phyloP scores from a whole-genome alignment of 2,113 vertebrate genomes.

The Eleginops maclovinus region DNA sequence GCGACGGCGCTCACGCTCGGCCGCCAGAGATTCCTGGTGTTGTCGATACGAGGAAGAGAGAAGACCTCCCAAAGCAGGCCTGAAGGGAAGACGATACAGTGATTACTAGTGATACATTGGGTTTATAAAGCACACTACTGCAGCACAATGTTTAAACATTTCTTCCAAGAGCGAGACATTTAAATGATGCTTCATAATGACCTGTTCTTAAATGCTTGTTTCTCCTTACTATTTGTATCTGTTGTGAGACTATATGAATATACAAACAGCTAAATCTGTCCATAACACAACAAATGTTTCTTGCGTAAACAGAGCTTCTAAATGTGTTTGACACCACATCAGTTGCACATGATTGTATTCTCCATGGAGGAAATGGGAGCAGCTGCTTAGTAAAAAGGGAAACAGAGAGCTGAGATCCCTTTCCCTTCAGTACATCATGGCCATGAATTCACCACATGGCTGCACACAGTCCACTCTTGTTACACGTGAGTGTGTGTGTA shows the following conservation, averaged over 20 bases:
- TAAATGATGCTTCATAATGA: too few relatives aligned
- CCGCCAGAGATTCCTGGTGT: slow-evolving; percentile 95
- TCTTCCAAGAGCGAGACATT: neutral
- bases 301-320: neutral
- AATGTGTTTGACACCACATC: neutral
- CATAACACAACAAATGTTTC: neutral
- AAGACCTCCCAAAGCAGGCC: slow-evolving; percentile 89
- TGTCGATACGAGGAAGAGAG: slow-evolving; percentile 95
- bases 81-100: slow-evolving; percentile 56
- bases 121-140: neutral
- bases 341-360: slow-evolving; percentile 3
- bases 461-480: slow-evolving; percentile 5
- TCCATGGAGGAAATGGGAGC: slow-evolving; percentile 12
- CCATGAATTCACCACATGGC: neutral
- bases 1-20: slow-evolving; percentile 92
- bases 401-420: slow-evolving; percentile 27
- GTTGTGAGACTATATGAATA: neutral
- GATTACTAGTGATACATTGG: neutral
- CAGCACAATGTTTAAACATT: neutral
- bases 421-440: slow-evolving; percentile 18
- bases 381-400: slow-evolving; percentile 2
- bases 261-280: slow-evolving; percentile 1
- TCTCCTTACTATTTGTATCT: too few relatives aligned
- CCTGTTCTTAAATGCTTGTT: too few relatives aligned
- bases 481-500: neutral